A percentile compares a stretch with the other conserved stretches of the same genome.
phyloP scores from a whole-genome alignment of 1,140 invertebrate species.

The Sinonovacula constricta region DNA sequence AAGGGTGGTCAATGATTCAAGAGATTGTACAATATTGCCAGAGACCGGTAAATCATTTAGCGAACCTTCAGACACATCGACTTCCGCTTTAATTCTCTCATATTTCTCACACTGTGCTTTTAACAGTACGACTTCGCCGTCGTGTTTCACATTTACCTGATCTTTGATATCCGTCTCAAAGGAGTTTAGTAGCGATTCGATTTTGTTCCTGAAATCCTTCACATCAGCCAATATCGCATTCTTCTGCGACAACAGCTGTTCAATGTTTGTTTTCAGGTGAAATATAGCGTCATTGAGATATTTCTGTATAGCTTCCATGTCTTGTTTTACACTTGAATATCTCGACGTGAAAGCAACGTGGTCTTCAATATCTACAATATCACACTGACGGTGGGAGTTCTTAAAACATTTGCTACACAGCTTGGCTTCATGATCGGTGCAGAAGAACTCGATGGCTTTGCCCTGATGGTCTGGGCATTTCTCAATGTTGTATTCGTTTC shows the following conservation, averaged over 20 bases:
- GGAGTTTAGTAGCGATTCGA: constrained; percentile 32
- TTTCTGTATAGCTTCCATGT: constrained; percentile 20
- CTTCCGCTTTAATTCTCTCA: constrained; percentile 35
- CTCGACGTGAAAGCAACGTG: constrained; percentile 37
- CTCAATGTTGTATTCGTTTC: constrained; percentile 4
- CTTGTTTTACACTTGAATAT: constrained; percentile 20
- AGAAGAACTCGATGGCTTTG: constrained; percentile 48
- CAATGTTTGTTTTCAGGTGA: constrained; percentile 39
- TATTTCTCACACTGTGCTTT: constrained; percentile 47
- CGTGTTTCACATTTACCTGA: constrained; percentile 38
- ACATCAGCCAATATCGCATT: constrained; percentile 22
- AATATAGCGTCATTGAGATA: constrained; percentile 39
- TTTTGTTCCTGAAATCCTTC: constrained; percentile 36
- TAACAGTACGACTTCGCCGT: constrained; percentile 33
- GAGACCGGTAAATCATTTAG: constrained; percentile 30
- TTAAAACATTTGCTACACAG: constrained; percentile 49
- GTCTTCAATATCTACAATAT: constrained; percentile 42
- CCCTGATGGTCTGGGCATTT: constrained; percentile 25
- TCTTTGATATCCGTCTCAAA: constrained; percentile 42
- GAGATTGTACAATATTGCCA: background rate
- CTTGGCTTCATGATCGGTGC: constrained; percentile 31
- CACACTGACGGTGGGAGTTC: constrained; percentile 42
- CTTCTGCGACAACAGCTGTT: constrained; percentile 27
- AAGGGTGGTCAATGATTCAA: constrained; percentile 16
- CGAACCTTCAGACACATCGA: constrained; percentile 22